phyloP scores from a whole-genome alignment of 2,113 vertebrate species.

The Osmerus mordax region DNA sequence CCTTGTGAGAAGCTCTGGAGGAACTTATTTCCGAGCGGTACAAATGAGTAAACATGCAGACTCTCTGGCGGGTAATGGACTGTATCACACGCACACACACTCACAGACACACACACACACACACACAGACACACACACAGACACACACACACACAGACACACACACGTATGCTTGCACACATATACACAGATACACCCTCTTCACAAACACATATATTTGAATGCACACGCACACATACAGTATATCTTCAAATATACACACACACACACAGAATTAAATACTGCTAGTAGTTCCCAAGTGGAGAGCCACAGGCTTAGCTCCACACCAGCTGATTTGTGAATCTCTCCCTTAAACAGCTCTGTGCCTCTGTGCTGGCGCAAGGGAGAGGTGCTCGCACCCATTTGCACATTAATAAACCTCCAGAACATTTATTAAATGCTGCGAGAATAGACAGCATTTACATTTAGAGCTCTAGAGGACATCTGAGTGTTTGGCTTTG shows the following conservation, averaged over 20 bases:
- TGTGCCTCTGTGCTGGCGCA: constrained; percentile 51
- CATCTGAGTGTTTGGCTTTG: constrained; percentile 48
- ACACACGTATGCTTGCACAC: constrained; percentile 18
- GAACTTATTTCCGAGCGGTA: constrained; percentile 82
- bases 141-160: constrained; percentile 3
- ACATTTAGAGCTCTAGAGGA: constrained; percentile 62
- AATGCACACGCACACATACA: constrained; percentile 18
- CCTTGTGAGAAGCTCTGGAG: constrained; percentile 72
- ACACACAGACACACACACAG: constrained; percentile 6
- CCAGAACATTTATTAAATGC: constrained; percentile 73
- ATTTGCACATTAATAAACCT: constrained; percentile 78
- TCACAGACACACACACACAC: constrained; percentile 9
- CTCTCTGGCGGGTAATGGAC: constrained; percentile 73
- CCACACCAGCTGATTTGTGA: constrained; percentile 68
- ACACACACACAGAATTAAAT: constrained; percentile 78
- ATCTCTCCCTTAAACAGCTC: constrained; percentile 77
- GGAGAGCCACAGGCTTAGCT: constrained; percentile 74
- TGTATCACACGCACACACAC: constrained; percentile 38
- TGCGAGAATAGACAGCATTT: constrained; percentile 70
- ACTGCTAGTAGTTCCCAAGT: constrained; percentile 79
- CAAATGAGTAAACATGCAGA: constrained; percentile 86
- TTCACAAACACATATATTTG: constrained; percentile 17
- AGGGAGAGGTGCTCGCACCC: constrained; percentile 53
- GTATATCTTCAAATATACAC: constrained; percentile 57
- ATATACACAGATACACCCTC: constrained; percentile 22